These are phyloP conservation scores for Selenia dentaria DNA, from an alignment of 2,888 invertebrate species.

Conservation along the genomic window DNA sequence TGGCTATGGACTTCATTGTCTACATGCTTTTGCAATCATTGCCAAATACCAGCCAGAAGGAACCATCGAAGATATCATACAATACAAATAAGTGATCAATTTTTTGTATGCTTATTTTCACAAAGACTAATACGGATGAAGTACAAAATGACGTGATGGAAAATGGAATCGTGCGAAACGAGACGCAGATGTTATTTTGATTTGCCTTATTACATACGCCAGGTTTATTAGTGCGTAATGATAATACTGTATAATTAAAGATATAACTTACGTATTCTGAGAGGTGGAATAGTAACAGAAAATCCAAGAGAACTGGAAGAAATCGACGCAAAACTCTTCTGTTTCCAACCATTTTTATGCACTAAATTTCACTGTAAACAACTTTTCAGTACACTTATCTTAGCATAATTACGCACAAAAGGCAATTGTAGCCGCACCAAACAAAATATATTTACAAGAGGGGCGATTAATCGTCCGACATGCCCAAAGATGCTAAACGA, in stretches of 20 bases:
- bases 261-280: constrained; percentile 63
- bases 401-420: constrained; percentile 56
- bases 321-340: constrained; percentile 51
- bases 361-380: constrained; percentile 48
- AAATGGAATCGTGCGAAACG: constrained; percentile 1
- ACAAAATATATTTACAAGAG: constrained; percentile 9
- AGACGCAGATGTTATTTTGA: not conserved
- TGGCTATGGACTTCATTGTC: no score
- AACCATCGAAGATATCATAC: no score
- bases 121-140: no score
- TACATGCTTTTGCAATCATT: no score
- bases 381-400: constrained; percentile 49
- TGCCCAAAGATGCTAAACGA: no score
- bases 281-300: constrained; percentile 58
- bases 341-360: constrained; percentile 57
- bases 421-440: constrained; percentile 3
- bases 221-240: constrained; percentile 49
- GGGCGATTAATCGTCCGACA: no score
- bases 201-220: constrained; percentile 3
- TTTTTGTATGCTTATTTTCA: no score
- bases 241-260: constrained; percentile 40
- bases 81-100: no score
- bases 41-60: no score
- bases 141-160: no score
- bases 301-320: constrained; percentile 59